Evolutionary conservation across 2,888 invertebrate species (phyloP).

Genomic region (Synergus umbraculus): DNA sequence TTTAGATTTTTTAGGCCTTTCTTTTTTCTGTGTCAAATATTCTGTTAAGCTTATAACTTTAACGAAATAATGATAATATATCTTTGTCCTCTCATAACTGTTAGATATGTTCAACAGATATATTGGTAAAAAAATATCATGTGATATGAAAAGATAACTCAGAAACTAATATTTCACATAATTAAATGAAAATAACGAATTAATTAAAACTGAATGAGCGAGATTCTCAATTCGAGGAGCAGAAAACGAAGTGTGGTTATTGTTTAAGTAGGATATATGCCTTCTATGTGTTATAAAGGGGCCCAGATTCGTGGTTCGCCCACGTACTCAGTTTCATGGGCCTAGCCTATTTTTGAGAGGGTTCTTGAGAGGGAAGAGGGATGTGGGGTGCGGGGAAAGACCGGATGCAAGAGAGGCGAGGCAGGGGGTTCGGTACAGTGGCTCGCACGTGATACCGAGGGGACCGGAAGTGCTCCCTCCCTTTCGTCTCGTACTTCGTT

Average conservation of each 20-base stretch:
- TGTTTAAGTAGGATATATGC: conserved; percentile 35
- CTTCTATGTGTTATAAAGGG: conserved; percentile 12
- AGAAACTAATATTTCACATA: background rate
- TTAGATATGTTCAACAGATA: background rate
- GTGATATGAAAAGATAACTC: background rate
- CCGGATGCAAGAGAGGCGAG: conserved; percentile 67
- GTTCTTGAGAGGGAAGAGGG: conserved; percentile 46
- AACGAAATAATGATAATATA: background rate
- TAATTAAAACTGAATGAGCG: background rate
- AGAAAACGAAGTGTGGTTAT: background rate
- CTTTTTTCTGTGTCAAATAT: background rate
- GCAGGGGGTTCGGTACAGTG: conserved; percentile 72
- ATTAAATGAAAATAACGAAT: background rate
- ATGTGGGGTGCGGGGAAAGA: conserved; percentile 50
- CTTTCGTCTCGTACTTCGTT: conserved; percentile 63
- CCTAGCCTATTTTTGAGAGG: conserved; percentile 74
- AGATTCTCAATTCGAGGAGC: background rate
- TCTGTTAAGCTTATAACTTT: background rate
- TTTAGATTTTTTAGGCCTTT: conserved; percentile 20
- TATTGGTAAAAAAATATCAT: background rate
- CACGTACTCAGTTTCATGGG: conserved; percentile 58
- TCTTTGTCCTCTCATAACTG: background rate
- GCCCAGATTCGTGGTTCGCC: conserved; percentile 47
- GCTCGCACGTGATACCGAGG: conserved; percentile 77
- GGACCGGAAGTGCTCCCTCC: conserved; percentile 75